A percentile compares a stretch with the other conserved stretches of the same genome.
Evolutionary conservation across 2,888 invertebrate species (phyloP).

Genomic region (Xylota segnis): DNA sequence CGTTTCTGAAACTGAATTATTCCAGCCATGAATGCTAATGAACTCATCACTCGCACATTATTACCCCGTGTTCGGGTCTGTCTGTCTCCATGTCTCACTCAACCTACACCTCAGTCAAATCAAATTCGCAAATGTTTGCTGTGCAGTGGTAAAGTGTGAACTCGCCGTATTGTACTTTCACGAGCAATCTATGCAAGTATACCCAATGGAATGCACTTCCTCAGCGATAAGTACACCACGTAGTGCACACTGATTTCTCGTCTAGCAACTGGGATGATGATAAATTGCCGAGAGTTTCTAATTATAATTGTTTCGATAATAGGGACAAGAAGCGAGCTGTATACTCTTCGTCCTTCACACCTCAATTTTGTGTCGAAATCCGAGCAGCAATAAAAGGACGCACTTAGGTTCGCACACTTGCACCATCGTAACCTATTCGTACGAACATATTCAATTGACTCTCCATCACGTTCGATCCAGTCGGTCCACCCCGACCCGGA

Average conservation of each 20-base stretch:
- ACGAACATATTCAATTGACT: constrained; percentile 46
- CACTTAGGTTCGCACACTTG: constrained; percentile 28
- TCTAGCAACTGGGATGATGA: constrained; percentile 17
- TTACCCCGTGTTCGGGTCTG: neutral
- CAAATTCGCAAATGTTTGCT: constrained; percentile 67
- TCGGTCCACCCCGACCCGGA: constrained; percentile 1
- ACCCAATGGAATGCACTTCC: constrained; percentile 63
- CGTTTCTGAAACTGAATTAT: constrained; percentile 61
- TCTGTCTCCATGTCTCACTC: constrained; percentile 23
- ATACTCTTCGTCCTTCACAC: neutral
- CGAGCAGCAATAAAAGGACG: constrained; percentile 34
- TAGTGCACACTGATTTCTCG: neutral
- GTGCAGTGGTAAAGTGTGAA: constrained; percentile 51
- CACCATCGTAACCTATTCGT: constrained; percentile 9
- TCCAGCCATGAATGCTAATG: constrained; percentile 73
- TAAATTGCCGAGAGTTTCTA: constrained; percentile 60
- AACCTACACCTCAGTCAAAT: constrained; percentile 48
- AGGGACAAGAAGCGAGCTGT: constrained; percentile 53
- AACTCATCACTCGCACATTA: constrained; percentile 63
- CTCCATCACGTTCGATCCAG: constrained; percentile 61
- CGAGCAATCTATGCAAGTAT: constrained; percentile 24
- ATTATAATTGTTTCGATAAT: constrained; percentile 75
- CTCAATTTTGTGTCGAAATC: constrained; percentile 1
- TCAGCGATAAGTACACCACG: constrained; percentile 46
- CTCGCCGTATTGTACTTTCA: constrained; percentile 45